Evolutionary conservation across 1,140 invertebrate species (phyloP).

Genomic region (Eumaeus atala): DNA sequence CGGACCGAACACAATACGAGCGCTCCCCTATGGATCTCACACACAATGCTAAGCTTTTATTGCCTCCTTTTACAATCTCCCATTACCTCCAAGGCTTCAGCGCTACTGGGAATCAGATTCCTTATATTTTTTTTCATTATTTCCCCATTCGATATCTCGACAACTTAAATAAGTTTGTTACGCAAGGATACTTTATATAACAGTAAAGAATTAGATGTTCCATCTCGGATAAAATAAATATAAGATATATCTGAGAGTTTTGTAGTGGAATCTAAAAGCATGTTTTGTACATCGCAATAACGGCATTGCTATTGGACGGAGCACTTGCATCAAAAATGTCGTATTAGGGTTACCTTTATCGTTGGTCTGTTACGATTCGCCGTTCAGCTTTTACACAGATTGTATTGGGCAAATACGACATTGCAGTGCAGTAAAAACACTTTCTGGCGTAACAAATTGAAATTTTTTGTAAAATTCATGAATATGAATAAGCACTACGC

Average conservation of each 20-base stretch:
- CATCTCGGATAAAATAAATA: conserved; percentile 13
- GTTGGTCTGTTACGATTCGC: conserved; percentile 31
- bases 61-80: conserved; percentile 72
- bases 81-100: conserved; percentile 62
- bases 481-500: conserved; percentile 69
- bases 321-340: conserved; percentile 49
- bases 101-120: conserved; percentile 63
- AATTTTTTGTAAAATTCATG: conserved; percentile 69
- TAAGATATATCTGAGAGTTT: conserved; percentile 15
- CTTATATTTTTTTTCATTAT: conserved; percentile 59
- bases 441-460: conserved; percentile 63
- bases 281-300: conserved; percentile 38
- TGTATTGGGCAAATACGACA: conserved; percentile 56
- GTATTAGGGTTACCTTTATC: conserved; percentile 51
- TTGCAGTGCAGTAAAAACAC: conserved; percentile 60
- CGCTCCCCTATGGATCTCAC: conserved; percentile 60
- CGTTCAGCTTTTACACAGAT: conserved; percentile 58
- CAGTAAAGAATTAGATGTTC: conserved; percentile 32
- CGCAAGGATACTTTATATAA: conserved; percentile 48
- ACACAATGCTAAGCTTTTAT: conserved; percentile 73
- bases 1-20: conserved; percentile 64
- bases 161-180: conserved; percentile 39
- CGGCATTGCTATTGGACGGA: conserved; percentile 35
- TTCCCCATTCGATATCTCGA: conserved; percentile 52
- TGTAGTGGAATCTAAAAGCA: conserved; percentile 30